Evolutionary conservation across 1,140 invertebrate genomes (phyloP), one percentile per base, ranked within the genome.

Genomic region (Lamellibrachia luymesi): DNA sequence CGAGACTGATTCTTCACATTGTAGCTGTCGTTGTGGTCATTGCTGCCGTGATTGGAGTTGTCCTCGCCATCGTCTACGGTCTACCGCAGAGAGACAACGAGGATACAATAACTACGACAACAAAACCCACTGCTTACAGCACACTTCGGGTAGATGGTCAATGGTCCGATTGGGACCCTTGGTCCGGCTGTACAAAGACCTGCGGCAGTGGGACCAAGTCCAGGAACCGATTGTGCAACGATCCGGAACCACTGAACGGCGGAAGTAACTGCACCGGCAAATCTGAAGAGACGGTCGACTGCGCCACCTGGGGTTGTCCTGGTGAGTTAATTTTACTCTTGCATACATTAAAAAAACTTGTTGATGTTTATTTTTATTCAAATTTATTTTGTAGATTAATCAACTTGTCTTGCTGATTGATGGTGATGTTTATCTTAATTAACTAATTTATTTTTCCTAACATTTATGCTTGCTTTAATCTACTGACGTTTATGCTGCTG

Each of bases 81-180:
- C 25, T 80, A 17, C 64, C 64, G 4, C 64, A 10, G 25, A 80
- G 25, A 80, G 64, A 80, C 64, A 80, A 80, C 13, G 4, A 80
- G 64, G 64, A 80, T 4, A 80, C 52, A 0, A 56, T 56, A 7
- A 56, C 52, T 56, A 56, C 52, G 52, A 56, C 52, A 56, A 56
- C 64, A 80, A 80, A 22, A 17, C 64, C 90, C 49, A 38, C 2
- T 50, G 49, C 13, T 17, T 7, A 7, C 22, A 51, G 38, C 90
- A 51, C 50, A 52, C 52, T 89, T 93, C 17, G 64, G 94, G 94
- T 95, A 17, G 93, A 95, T 94, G 95, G 95, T 2, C 93, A 93
- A 25, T 95, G 95, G 95, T 94, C 94, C 7, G 52, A 94, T 0
- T 95, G 95, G 95, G 94, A 94, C 64, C 90, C 92, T 25, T 95